These are phyloP conservation scores for Troides helena DNA, from an alignment of 2,888 invertebrate genomes.

Conservation along the genomic window DNA sequence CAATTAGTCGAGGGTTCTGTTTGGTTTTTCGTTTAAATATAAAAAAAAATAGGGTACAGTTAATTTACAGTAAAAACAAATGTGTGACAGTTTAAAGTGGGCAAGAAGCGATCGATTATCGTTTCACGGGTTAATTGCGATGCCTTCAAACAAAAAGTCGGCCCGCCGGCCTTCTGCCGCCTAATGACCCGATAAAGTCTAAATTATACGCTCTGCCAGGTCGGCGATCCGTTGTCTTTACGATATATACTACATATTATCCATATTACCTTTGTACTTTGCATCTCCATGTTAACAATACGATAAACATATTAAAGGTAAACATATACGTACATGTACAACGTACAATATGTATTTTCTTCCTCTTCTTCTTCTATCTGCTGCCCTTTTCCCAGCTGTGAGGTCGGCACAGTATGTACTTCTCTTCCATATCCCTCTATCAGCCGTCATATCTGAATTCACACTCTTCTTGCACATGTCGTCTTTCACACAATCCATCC, in stretches of 20 bases:
- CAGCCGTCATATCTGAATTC: too few species aligned
- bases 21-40: too few species aligned
- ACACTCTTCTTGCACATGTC: too few species aligned
- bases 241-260: conserved; percentile 42
- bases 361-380: too few species aligned
- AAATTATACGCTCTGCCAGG: conserved; percentile 70
- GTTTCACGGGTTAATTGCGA: conserved; percentile 70
- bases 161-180: conserved; percentile 54
- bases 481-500: too few species aligned
- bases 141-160: conserved; percentile 61
- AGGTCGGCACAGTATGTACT: too few species aligned
- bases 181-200: conserved; percentile 72
- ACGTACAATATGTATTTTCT: not conserved
- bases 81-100: conserved; percentile 45
- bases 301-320: not conserved
- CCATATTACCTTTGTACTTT: conserved; percentile 33
- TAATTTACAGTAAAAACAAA: conserved; percentile 32
- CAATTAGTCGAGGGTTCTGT: too few species aligned
- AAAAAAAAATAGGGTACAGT: not conserved
- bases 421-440: too few species aligned
- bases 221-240: conserved; percentile 50
- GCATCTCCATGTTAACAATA: not conserved
- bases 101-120: conserved; percentile 69
- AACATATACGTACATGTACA: too few species aligned
- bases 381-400: too few species aligned